Percentiles rank a stretch among this genome's conserved stretches.
Evolutionary conservation across 2,113 vertebrate species (phyloP).

Genomic region (Hypanus sabinus): DNA sequence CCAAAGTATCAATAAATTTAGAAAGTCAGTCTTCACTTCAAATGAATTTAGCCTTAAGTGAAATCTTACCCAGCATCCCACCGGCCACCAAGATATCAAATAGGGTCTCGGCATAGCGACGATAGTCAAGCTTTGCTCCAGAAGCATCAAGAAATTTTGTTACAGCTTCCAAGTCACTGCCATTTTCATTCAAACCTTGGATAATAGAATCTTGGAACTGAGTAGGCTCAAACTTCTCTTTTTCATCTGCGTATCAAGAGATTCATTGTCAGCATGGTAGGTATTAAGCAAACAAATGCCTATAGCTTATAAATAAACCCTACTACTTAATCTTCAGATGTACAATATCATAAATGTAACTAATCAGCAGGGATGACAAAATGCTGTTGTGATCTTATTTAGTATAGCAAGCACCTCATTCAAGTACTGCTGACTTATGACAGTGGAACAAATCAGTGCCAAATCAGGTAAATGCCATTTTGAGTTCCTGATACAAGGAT

Average conservation of each 20-base stretch:
- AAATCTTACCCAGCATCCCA: constrained; percentile 90
- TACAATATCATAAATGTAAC: background rate
- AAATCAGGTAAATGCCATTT: background rate
- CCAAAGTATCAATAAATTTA: background rate
- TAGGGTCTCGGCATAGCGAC: constrained; percentile 98
- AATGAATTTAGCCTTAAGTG: background rate
- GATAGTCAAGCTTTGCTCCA: constrained; percentile 98
- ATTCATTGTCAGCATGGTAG: background rate
- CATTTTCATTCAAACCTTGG: constrained; percentile 99
- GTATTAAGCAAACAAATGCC: background rate
- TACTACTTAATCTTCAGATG: background rate
- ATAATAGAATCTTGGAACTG: constrained; percentile 99
- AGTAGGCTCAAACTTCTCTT: constrained; percentile 99
- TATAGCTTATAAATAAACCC: background rate
- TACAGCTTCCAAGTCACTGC: constrained; percentile 96
- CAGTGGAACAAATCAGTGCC: background rate
- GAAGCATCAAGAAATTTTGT: constrained; percentile 98
- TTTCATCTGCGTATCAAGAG: constrained; percentile 77
- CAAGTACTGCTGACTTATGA: background rate
- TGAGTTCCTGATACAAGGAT: background rate
- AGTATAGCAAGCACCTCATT: background rate
- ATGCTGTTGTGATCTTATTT: background rate
- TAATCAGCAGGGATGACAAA: background rate
- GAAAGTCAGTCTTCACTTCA: background rate
- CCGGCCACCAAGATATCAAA: constrained; percentile 99